Conservation (phyloP, 2,888 invertebrate genomes). For the Pyrrhosoma nymphula region DNA sequence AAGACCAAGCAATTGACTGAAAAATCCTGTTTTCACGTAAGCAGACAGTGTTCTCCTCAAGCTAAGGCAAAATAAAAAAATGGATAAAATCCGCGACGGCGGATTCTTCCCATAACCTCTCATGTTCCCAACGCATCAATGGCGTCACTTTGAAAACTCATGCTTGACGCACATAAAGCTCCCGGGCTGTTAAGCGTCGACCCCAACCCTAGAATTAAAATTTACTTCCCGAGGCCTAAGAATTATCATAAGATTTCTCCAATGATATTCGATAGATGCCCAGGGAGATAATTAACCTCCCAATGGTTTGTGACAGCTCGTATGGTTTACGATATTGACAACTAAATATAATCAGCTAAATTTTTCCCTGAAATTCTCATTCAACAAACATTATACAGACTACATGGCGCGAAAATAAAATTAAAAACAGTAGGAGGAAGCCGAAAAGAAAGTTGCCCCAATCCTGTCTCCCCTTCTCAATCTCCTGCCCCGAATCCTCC, state of each 20-base stretch:
- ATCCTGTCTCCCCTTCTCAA: background rate
- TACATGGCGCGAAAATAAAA: background rate
- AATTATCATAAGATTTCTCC: background rate
- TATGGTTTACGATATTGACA: background rate
- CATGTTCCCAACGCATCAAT: background rate
- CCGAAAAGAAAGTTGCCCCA: conserved; percentile 47
- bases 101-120: background rate
- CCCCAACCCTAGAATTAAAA: background rate
- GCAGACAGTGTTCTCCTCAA: background rate
- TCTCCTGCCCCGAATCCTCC: background rate
- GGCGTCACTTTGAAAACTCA: background rate
- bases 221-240: background rate
- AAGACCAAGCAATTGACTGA: too few species aligned
- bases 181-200: background rate
- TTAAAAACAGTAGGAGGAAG: background rate
- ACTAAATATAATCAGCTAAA: background rate
- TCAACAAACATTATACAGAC: background rate
- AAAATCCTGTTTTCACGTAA: background rate
- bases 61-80: background rate
- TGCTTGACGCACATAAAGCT: background rate
- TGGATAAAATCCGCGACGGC: background rate
- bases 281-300: background rate
- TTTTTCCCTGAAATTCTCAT: background rate
- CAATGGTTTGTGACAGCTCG: background rate
- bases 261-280: background rate